A percentile compares a stretch with the other conserved stretches of the same genome.
These are phyloP conservation scores for Coryphaenoides rupestris DNA, from an alignment of 2,113 vertebrate genomes.

Conservation along the genomic window DNA sequence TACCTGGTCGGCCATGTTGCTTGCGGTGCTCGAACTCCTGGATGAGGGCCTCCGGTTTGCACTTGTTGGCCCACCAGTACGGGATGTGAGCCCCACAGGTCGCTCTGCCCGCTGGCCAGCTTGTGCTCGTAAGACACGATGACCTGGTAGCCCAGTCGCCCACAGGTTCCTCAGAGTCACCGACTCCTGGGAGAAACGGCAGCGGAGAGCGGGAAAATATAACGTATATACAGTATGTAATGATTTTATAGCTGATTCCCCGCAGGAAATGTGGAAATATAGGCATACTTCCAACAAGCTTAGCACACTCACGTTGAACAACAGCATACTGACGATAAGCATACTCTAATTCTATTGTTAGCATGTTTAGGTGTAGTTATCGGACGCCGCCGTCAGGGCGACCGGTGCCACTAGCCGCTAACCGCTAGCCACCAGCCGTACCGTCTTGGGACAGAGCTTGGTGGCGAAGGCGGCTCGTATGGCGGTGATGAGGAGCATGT, in stretches of 20 bases:
- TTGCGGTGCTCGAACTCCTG: constrained; percentile 72
- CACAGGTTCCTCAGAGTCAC: constrained; percentile 71
- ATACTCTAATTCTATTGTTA: no score
- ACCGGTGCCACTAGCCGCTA: no score
- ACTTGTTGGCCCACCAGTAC: constrained; percentile 81
- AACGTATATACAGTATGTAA: no score
- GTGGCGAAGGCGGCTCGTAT: constrained; percentile 67
- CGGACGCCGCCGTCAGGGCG: no score
- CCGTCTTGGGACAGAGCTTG: constrained; percentile 73
- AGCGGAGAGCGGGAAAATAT: background rate
- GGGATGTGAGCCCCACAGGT: constrained; percentile 75
- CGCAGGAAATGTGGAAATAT: no score
- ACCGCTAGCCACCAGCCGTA: constrained; percentile 30
- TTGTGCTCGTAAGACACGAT: constrained; percentile 74
- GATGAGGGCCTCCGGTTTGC: constrained; percentile 69
- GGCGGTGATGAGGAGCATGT: constrained; percentile 62
- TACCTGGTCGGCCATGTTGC: constrained; percentile 70
- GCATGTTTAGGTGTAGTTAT: background rate
- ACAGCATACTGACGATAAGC: no score
- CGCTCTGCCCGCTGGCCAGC: constrained; percentile 42
- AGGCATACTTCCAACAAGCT: no score
- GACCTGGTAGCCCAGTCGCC: constrained; percentile 62
- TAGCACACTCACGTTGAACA: no score
- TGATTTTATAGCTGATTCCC: no score
- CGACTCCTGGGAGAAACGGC: constrained; percentile 55